Evolutionary conservation across 2,797 vertebrate genomes (phyloP), one percentile per base, ranked within the genome.

Genomic region (Smutsia temminckii): DNA sequence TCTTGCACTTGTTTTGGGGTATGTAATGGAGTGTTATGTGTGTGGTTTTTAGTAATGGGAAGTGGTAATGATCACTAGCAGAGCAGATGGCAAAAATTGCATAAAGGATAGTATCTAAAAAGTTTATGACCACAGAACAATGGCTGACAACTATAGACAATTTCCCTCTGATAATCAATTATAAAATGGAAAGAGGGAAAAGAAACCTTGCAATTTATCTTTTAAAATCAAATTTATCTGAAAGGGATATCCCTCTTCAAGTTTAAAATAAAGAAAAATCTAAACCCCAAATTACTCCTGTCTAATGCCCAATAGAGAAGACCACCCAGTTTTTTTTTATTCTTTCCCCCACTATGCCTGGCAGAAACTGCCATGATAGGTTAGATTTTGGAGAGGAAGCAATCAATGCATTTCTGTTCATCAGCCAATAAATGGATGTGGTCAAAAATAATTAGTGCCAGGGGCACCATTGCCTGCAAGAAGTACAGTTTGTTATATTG

Each of bases 401-500:
- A 97, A 97, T 93, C 97, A 98, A 96, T 95, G 97, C 96, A 95
- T 96, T 98, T 98, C 98, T 98, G 98, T 97, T 97, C 94, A 98
- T 98, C 98, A 98, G 98, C 98, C 98, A 98, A 96, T 98, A 96
- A 95, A 97, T 96, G 93, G 95, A 96, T 96, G 96, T 98, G 96
- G 98, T 97, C 96, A 97, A 95, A 97, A 97, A 98, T 96, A 98
- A 98, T 86, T 61, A 61, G 98, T 98, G 98, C 98, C 97, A 12
- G 84, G n/a, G 98, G 98, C 98, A 98, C 98, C 72, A 90, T 96
- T 77, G 98, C 98, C 98, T 98, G 98, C 98, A 98, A 98, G 98
- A 98, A 98, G 98, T 98, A 98, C 98, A 98, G 98, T 98, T 98
- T 98, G 98, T 98, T 98, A 98, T 98, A 98, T 98, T 98, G 98